phyloP scores from a whole-genome alignment of 2,888 invertebrate species.

The Dasypolia templi region DNA sequence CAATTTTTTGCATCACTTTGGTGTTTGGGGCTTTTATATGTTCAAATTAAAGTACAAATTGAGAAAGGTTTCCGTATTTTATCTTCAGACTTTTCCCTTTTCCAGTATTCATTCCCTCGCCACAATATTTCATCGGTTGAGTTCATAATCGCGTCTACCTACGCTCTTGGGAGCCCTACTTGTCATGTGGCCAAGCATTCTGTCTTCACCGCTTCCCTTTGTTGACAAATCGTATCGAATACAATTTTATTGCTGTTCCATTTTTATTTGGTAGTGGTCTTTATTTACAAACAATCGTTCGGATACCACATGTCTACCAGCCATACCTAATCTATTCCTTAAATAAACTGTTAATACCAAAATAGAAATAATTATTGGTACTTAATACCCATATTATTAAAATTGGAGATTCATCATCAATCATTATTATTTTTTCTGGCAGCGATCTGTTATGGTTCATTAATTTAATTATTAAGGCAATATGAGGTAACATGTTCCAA shows the following conservation, averaged over 20 bases:
- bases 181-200: conserved; percentile 66
- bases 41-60: conserved; percentile 17
- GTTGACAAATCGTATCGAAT: conserved; percentile 35
- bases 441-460: conserved; percentile 43
- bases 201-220: conserved; percentile 46
- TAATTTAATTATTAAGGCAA: conserved; percentile 57
- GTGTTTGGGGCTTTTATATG: not conserved
- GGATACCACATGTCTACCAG: conserved; percentile 9
- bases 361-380: conserved; percentile 25
- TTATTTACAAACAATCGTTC: conserved; percentile 44
- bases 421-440: conserved; percentile 46
- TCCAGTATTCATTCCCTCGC: conserved; percentile 13
- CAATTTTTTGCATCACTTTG: not conserved
- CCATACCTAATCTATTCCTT: not conserved
- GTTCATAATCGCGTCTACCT: conserved; percentile 74
- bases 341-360: conserved; percentile 20
- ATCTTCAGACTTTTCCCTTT: conserved; percentile 13
- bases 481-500: conserved; percentile 47
- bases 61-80: conserved; percentile 2
- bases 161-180: conserved; percentile 72
- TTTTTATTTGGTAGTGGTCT: conserved; percentile 35
- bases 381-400: conserved; percentile 28
- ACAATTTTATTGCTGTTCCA: conserved; percentile 42
- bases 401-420: conserved; percentile 36
- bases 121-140: conserved; percentile 55